Evolutionary conservation across 1,140 invertebrate genomes (phyloP).

Genomic region (Ceratosolen solmsi): DNA sequence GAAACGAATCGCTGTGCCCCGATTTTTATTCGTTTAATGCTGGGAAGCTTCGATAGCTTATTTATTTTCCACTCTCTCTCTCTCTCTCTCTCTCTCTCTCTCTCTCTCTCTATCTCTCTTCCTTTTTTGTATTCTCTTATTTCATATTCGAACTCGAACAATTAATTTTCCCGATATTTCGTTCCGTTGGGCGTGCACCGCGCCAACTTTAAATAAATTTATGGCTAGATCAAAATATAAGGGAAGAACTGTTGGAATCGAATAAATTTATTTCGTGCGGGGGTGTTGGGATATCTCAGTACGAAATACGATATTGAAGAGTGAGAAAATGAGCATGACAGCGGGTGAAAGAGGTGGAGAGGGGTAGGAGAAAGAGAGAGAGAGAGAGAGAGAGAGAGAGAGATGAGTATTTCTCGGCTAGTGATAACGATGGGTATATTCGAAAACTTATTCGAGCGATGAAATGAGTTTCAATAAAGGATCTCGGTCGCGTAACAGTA

Average conservation of each 20-base stretch:
- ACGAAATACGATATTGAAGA: slow-evolving; percentile 38
- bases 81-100: neutral
- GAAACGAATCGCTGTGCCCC: neutral
- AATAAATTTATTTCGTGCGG: slow-evolving; percentile 25
- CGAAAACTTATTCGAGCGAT: slow-evolving; percentile 30
- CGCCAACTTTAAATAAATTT: slow-evolving; percentile 31
- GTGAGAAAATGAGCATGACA: neutral
- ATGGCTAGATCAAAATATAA: neutral
- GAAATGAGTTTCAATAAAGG: slow-evolving; percentile 31
- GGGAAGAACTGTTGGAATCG: neutral
- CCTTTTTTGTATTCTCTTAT: too few species aligned
- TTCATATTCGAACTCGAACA: neutral
- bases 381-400: neutral
- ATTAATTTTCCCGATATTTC: slow-evolving; percentile 22
- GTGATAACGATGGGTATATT: slow-evolving; percentile 15
- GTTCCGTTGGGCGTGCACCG: neutral
- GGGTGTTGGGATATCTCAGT: too few species aligned
- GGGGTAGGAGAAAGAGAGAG: neutral
- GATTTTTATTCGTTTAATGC: slow-evolving; percentile 15
- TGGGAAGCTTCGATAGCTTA: neutral
- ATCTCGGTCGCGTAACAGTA: slow-evolving; percentile 10
- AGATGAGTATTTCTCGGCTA: neutral
- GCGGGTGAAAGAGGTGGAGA: neutral
- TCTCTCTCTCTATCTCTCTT: neutral
- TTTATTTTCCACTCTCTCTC: too few species aligned